These are phyloP conservation scores for Coendou prehensilis DNA, from an alignment of 2,797 vertebrate species.

Conservation along the genomic window DNA sequence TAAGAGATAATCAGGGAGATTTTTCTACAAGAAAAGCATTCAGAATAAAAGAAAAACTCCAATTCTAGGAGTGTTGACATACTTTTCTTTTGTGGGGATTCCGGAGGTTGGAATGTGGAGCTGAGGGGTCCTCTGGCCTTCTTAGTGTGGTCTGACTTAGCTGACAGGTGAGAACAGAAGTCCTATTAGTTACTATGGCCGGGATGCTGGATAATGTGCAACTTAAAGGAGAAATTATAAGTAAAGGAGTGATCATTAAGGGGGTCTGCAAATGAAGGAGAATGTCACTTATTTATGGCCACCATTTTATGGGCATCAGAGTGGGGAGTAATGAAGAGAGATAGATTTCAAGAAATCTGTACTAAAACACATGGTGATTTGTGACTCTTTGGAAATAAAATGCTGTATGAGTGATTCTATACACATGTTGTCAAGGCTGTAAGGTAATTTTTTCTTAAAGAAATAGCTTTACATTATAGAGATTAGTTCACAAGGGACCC, in stretches of 20 bases:
- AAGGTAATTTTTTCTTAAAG: neutral
- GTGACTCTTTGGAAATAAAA: neutral
- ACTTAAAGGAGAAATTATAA: neutral
- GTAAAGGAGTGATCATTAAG: neutral
- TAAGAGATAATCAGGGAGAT: neutral
- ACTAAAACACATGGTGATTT: neutral
- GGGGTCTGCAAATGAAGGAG: neutral
- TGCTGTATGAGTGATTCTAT: neutral
- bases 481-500: neutral
- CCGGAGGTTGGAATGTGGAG: accelerated
- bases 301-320: neutral
- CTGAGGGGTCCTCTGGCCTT: neutral
- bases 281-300: neutral
- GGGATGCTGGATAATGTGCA: neutral
- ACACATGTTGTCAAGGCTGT: neutral
- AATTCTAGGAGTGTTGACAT: neutral
- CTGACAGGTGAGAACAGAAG: neutral
- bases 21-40: neutral
- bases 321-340: neutral
- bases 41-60: neutral
- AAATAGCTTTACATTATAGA: neutral
- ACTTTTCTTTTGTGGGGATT: too few relatives aligned
- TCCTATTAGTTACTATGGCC: neutral
- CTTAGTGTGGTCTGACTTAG: too few relatives aligned
- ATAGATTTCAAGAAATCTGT: neutral